These are phyloP conservation scores for Geothlypis trichas DNA, from an alignment of 2,113 vertebrate species.

Conservation along the genomic window DNA sequence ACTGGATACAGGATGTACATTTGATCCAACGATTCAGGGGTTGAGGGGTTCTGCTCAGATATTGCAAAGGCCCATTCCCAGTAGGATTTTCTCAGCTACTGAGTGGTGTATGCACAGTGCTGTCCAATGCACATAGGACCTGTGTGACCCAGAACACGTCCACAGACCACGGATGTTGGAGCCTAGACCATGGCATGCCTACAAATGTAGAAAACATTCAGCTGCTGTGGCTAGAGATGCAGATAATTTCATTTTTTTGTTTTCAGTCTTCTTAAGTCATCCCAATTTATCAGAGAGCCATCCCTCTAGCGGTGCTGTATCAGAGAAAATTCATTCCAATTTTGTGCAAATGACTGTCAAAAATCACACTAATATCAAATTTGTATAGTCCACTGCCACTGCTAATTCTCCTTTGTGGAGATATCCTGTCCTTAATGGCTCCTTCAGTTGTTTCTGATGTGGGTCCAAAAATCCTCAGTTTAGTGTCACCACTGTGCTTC, in stretches of 20 bases:
- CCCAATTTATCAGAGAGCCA: not conserved
- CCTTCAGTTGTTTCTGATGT: not conserved
- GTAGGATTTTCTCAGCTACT: not conserved
- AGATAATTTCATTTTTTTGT: not conserved
- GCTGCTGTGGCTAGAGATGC: not conserved
- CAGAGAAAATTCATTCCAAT: not conserved
- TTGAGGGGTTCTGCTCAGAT: not conserved
- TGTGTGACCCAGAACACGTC: not conserved
- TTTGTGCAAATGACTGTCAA: not conserved
- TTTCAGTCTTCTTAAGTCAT: not conserved
- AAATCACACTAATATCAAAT: not conserved
- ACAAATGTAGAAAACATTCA: not conserved
- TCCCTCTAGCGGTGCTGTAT: not conserved
- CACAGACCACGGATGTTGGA: not conserved
- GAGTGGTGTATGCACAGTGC: too few relatives aligned
- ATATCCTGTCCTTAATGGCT: not conserved
- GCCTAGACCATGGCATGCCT: not conserved
- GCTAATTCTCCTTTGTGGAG: not conserved
- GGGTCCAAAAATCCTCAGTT: not conserved
- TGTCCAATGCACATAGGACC: not conserved
- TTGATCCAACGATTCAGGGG: not conserved
- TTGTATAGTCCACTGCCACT: rapidly evolving
- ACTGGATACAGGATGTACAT: not conserved
- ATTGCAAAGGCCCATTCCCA: not conserved
- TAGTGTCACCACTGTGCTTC: not conserved